Evolutionary conservation across 2,888 invertebrate genomes (phyloP).

Genomic region (Xanthorhoe spadicearia): DNA sequence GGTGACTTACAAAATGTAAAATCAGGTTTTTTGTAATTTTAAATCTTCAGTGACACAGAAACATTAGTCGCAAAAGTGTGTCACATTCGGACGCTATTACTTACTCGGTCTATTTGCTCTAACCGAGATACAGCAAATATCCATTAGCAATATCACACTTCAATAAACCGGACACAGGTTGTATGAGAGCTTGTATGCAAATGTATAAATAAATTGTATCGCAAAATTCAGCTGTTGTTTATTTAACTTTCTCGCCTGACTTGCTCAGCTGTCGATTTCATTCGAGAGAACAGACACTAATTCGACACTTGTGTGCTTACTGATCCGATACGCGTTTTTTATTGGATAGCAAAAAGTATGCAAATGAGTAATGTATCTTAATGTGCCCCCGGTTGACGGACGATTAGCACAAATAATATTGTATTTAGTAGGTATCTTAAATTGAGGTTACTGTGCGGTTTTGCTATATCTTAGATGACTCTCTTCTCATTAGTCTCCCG

Average conservation of each 20-base stretch:
- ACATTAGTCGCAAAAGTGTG: background rate
- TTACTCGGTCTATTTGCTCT: background rate
- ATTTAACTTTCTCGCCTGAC: conserved; percentile 55
- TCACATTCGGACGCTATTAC: background rate
- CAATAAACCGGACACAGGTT: conserved; percentile 35
- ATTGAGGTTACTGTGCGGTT: conserved; percentile 17
- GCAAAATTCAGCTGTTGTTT: conserved; percentile 46
- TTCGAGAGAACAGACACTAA: conserved; percentile 37
- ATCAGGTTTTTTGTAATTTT: background rate
- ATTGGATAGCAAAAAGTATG: conserved; percentile 25
- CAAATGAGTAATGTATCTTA: conserved; percentile 14
- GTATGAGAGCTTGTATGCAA: conserved; percentile 44
- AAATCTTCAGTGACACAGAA: background rate
- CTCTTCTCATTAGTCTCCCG: background rate
- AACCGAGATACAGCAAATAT: background rate
- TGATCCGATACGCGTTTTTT: conserved; percentile 31
- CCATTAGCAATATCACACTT: conserved; percentile 2
- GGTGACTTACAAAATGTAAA: background rate
- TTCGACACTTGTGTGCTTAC: conserved; percentile 25
- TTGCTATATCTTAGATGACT: background rate
- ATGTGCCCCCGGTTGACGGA: conserved; percentile 1
- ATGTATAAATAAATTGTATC: conserved; percentile 32
- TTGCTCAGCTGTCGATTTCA: conserved; percentile 45
- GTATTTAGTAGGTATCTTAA: background rate
- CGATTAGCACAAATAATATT: conserved; percentile 9